These are phyloP conservation scores for Microctonus aethiopoides DNA, from an alignment of 2,888 invertebrate genomes.

Conservation along the genomic window DNA sequence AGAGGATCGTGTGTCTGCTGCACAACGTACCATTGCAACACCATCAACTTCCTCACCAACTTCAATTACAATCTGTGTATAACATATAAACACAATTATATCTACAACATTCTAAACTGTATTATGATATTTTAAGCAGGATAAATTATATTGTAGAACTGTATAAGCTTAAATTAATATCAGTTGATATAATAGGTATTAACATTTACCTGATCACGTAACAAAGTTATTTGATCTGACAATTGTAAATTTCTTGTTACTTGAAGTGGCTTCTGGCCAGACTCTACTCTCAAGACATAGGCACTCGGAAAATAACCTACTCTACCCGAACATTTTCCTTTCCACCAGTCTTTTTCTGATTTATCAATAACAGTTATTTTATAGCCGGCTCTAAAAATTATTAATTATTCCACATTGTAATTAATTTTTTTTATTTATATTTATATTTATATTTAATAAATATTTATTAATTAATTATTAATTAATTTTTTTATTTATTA, in stretches of 20 bases:
- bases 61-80: conserved; percentile 94
- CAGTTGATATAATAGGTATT: too few relatives aligned
- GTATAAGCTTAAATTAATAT: too few relatives aligned
- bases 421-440: background rate
- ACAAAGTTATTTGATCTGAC: conserved; percentile 72
- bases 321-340: conserved; percentile 90
- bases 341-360: conserved; percentile 97
- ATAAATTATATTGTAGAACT: too few relatives aligned
- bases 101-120: background rate
- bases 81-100: background rate
- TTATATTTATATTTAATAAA: too few relatives aligned
- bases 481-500: background rate
- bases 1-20: conserved; percentile 78
- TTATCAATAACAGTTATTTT: conserved; percentile 94
- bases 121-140: too few relatives aligned
- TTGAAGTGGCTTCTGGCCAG: conserved; percentile 91
- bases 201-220: conserved; percentile 61
- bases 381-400: conserved; percentile 56
- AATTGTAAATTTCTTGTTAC: conserved; percentile 88
- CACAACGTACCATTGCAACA: conserved; percentile 92
- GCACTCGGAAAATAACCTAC: conserved; percentile 95
- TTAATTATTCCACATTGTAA: background rate
- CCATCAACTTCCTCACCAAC: conserved; percentile 93
- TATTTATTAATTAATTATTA: too few relatives aligned
- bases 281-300: conserved; percentile 90